phyloP scores from a whole-genome alignment of 2,797 vertebrate species.

The Acrossocheilus fasciatus region DNA sequence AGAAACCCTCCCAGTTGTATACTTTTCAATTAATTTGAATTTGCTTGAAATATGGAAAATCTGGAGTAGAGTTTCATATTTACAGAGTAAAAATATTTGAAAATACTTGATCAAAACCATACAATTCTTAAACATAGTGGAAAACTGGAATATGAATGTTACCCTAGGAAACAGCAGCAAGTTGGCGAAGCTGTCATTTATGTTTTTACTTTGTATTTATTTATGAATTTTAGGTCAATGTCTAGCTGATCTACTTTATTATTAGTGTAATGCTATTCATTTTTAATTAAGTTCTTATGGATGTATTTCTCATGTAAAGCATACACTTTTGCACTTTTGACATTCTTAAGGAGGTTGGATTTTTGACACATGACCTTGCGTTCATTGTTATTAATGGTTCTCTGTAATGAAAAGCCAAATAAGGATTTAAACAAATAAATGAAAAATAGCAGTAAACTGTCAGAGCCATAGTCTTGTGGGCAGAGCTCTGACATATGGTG shows the following conservation, averaged over 20 bases:
- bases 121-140: background rate
- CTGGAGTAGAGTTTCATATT: background rate
- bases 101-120: background rate
- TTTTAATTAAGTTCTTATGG: background rate
- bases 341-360: background rate
- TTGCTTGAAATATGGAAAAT: background rate
- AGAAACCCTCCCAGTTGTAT: background rate
- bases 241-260: background rate
- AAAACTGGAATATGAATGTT: background rate
- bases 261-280: background rate
- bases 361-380: background rate
- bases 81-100: background rate
- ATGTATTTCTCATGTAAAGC: background rate
- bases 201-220: background rate
- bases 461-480: background rate
- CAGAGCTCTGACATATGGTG: background rate
- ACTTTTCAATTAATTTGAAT: background rate
- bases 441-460: background rate
- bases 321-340: background rate
- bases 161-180: background rate
- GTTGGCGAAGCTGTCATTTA: background rate
- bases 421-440: background rate
- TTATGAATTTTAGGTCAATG: background rate
- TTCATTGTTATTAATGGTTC: background rate
- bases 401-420: background rate